These are phyloP conservation scores for Formica selysi DNA, from an alignment of 1,140 invertebrate genomes.

Conservation along the genomic window DNA sequence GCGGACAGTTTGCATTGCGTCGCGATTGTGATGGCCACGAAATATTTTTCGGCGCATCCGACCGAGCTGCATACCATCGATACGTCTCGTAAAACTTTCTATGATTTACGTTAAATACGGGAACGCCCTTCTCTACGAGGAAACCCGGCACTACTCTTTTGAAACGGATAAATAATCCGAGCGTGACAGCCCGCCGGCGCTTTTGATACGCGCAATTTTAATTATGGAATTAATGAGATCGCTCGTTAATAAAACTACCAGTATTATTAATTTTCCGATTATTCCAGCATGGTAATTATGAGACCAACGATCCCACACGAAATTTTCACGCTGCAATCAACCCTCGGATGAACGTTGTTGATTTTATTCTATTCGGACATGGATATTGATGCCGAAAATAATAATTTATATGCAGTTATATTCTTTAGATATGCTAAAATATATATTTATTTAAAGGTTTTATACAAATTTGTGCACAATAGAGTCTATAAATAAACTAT, in stretches of 20 bases:
- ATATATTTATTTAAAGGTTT: not conserved
- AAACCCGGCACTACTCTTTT: constrained; percentile 14
- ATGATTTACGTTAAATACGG: constrained; percentile 43
- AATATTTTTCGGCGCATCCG: constrained; percentile 41
- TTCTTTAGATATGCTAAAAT: not conserved
- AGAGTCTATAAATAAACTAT: too few relatives aligned
- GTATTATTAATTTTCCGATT: constrained; percentile 60
- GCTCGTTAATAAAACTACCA: constrained; percentile 59
- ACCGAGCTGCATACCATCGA: constrained; percentile 24
- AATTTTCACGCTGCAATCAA: constrained; percentile 42
- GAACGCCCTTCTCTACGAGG: not conserved
- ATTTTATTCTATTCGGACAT: not conserved
- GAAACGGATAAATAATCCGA: constrained; percentile 53
- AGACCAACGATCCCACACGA: constrained; percentile 6
- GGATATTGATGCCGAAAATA: not conserved
- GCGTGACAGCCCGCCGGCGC: constrained; percentile 24
- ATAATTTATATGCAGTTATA: not conserved
- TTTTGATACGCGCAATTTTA: constrained; percentile 59
- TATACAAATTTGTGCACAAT: not conserved
- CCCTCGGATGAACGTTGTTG: constrained; percentile 8
- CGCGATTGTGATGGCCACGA: constrained; percentile 40
- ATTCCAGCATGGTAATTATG: constrained; percentile 43
- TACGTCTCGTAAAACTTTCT: constrained; percentile 42
- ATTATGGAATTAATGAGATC: constrained; percentile 58
- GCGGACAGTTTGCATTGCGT: constrained; percentile 32